These are phyloP conservation scores for Trematomus loennbergii DNA, from an alignment of 2,113 vertebrate species.

Conservation along the genomic window DNA sequence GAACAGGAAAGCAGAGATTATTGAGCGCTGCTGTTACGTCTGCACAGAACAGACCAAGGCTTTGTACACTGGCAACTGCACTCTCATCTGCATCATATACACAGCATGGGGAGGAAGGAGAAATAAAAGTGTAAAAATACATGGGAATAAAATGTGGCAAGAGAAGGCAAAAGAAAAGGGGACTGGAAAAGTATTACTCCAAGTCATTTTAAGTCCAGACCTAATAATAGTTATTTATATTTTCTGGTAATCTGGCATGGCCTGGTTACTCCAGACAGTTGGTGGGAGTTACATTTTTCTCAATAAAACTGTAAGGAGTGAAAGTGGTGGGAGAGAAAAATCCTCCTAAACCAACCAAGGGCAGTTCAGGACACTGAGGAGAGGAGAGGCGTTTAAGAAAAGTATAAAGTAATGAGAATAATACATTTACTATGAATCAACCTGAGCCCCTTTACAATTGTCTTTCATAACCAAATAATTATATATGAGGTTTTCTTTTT, in stretches of 20 bases:
- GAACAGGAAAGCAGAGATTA: slow-evolving; percentile 70
- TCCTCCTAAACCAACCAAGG: slow-evolving; percentile 36
- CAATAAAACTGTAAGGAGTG: slow-evolving; percentile 53
- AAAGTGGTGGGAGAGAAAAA: slow-evolving; percentile 54
- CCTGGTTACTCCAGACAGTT: slow-evolving; percentile 56
- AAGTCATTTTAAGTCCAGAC: slow-evolving; percentile 67
- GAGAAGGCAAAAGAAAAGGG: slow-evolving; percentile 14
- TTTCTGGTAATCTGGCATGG: slow-evolving; percentile 69
- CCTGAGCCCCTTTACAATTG: background rate
- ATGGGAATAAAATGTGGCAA: slow-evolving; percentile 12
- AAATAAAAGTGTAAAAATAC: background rate
- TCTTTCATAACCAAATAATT: background rate
- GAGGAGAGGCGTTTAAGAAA: slow-evolving; percentile 4
- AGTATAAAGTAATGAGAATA: background rate
- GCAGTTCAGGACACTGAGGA: slow-evolving; percentile 58
- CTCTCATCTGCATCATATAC: slow-evolving; percentile 46
- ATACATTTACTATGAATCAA: background rate
- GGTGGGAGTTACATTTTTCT: slow-evolving; percentile 64
- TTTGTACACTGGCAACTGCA: slow-evolving; percentile 59
- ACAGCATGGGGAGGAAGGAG: slow-evolving; percentile 11
- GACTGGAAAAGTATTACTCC: slow-evolving; percentile 63
- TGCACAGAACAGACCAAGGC: slow-evolving; percentile 64
- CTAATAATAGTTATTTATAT: slow-evolving; percentile 63
- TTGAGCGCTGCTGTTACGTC: slow-evolving; percentile 52
- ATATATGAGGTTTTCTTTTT: background rate